phyloP scores from a whole-genome alignment of 2,888 invertebrate genomes.

The Dendrolimus houi region DNA sequence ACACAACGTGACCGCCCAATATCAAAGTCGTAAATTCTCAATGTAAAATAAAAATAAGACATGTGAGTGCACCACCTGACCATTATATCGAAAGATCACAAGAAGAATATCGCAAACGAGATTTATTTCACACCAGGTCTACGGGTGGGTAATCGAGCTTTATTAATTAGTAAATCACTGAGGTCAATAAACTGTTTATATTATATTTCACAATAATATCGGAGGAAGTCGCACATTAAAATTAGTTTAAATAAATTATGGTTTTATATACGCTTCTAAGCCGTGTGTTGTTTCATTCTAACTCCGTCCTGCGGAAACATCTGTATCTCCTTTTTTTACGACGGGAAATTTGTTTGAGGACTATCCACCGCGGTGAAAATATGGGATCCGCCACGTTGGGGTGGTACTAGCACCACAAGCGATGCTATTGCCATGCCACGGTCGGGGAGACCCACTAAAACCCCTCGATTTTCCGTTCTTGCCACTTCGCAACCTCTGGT shows the following conservation, averaged over 20 bases:
- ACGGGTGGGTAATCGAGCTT: constrained; percentile 48
- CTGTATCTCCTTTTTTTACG: too few relatives aligned
- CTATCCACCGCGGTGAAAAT: too few relatives aligned
- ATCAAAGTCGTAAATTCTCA: constrained; percentile 49
- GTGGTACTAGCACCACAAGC: too few relatives aligned
- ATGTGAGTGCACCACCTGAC: constrained; percentile 43
- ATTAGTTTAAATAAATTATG: background rate
- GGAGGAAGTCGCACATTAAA: background rate
- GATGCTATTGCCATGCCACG: too few relatives aligned
- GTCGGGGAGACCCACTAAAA: too few relatives aligned
- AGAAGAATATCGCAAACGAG: constrained; percentile 41
- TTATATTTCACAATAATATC: constrained; percentile 9
- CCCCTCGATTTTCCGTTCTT: too few relatives aligned
- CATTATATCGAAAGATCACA: constrained; percentile 31
- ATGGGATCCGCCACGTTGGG: too few relatives aligned
- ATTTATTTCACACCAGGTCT: constrained; percentile 48
- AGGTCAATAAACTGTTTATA: constrained; percentile 55
- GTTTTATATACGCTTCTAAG: too few relatives aligned
- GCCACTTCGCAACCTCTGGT: too few relatives aligned
- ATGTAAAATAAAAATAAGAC: constrained; percentile 45
- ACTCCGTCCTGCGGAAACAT: too few relatives aligned
- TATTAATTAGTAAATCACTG: constrained; percentile 48
- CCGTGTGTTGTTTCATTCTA: too few relatives aligned
- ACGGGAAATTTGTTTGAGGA: too few relatives aligned
- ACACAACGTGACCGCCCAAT: constrained; percentile 46